Percentiles rank a stretch among this genome's conserved stretches.
These are phyloP conservation scores for Pomacea maculata DNA, from an alignment of 1,140 invertebrate species.

Conservation along the genomic window DNA sequence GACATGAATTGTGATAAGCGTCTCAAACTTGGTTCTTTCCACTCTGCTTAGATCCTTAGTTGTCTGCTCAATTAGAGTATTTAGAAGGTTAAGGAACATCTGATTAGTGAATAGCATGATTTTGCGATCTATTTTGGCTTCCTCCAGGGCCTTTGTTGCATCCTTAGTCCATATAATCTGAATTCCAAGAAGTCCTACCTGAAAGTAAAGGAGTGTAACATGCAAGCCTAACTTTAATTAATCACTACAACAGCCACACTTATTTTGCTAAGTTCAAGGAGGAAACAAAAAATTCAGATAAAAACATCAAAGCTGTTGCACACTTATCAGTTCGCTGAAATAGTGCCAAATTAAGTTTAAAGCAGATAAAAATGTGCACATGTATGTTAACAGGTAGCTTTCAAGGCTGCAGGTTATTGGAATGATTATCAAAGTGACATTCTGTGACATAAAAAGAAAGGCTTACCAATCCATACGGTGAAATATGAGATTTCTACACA, in stretches of 20 bases:
- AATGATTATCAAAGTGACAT: no score
- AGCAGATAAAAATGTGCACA: no score
- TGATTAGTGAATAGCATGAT: conserved; percentile 95
- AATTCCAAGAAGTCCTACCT: conserved; percentile 91
- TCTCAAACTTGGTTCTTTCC: conserved; percentile 94
- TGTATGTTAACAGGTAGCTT: no score
- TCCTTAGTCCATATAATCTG: conserved; percentile 98
- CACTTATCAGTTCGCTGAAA: no score
- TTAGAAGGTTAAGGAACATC: conserved; percentile 90
- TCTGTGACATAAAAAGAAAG: no score
- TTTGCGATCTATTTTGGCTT: conserved; percentile 89
- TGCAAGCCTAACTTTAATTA: background rate
- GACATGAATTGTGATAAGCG: conserved; percentile 95
- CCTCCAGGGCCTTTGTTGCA: conserved; percentile 85
- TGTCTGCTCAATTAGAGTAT: conserved; percentile 94
- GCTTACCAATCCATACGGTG: no score
- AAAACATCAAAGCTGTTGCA: no score
- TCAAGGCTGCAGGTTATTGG: no score
- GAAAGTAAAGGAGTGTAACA: conserved; percentile 17
- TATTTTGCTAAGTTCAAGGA: background rate
- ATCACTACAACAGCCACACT: background rate
- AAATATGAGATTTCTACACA: background rate
- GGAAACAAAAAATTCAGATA: no score
- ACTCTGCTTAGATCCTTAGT: conserved; percentile 90
- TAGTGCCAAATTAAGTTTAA: no score